Evolutionary conservation across 2,113 vertebrate species (phyloP), one percentile per base, ranked within the genome.

Genomic region (Albula goreensis): DNA sequence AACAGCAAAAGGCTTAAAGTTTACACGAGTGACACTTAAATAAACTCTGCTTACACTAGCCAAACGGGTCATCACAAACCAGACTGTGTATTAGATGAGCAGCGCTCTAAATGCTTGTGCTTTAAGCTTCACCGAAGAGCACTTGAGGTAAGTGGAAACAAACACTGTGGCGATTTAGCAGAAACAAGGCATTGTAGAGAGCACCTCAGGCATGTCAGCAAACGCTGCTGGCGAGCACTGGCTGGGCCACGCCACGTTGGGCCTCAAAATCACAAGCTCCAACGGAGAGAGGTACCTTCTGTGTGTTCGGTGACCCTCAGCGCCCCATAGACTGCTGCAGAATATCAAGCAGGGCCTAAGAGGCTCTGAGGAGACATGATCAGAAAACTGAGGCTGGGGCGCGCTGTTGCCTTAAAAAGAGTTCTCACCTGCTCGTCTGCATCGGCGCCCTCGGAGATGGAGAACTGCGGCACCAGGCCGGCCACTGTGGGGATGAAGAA

Each of bases 401-500:
- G 57, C 17, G 22, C 17, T 66, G 60, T 41, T 41, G 31, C 31
- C 53, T 56, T 56, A 6, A 6, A 74, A 70, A n/a, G 22, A 74
- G 22, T 0, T 88, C 87, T 93, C 92, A 97, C 97, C 96, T 97
- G 94, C 6, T 90, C 91, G 13, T 83, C 85, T 25, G 91, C 87
- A 17, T 63, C 90, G 81, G 84, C 92, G 82, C 92, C 90, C 5
- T 92, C 93, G 79, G 95, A 92, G 6, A 86, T 49, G 78, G 91
- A 63, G 0, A 97, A 99, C 63, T 84, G 95, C 15, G 98, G 97
- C 2, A 96, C 93, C 70, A 99, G 96, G 66, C 98, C 98, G 78
- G 98, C 95, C 93, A 98, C 57, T 0, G 98, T 99, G 50, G 98
- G 98, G 88, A 99, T 97, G 90, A 99, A 99, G 94, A 99, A 99